These are phyloP conservation scores for Lamellibrachia luymesi DNA, from an alignment of 1,140 invertebrate genomes.

Conservation along the genomic window DNA sequence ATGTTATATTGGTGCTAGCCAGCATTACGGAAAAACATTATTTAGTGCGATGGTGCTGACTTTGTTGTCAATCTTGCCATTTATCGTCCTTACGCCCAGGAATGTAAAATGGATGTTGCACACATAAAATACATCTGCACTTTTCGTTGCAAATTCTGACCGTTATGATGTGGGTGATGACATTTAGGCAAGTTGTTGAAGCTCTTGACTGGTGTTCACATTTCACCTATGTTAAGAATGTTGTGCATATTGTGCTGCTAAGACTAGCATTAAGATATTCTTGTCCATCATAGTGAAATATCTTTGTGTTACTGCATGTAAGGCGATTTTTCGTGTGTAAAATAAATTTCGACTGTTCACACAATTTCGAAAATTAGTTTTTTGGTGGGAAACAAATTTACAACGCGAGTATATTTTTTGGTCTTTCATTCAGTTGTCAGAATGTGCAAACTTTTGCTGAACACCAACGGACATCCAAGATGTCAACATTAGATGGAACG, in stretches of 20 bases:
- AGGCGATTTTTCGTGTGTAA: not conserved
- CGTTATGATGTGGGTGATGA: not conserved
- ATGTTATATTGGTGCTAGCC: too few species aligned
- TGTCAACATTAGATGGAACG: not conserved
- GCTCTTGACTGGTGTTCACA: not conserved
- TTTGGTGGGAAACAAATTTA: not conserved
- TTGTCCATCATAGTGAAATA: not conserved
- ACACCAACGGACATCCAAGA: not conserved
- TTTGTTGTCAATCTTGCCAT: not conserved
- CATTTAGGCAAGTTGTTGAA: not conserved
- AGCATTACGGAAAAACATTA: not conserved
- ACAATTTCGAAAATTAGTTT: not conserved
- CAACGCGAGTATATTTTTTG: not conserved
- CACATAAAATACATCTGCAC: not conserved
- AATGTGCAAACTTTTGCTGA: not conserved
- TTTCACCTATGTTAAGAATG: not conserved
- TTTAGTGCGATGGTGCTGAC: not conserved
- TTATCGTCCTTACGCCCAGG: not conserved
- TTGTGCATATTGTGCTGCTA: not conserved
- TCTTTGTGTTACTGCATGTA: not conserved
- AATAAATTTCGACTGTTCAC: not conserved
- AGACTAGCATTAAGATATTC: not conserved
- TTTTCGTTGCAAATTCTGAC: not conserved
- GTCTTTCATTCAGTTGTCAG: not conserved
- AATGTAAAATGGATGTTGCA: not conserved